Evolutionary conservation across 2,888 invertebrate genomes (phyloP), one percentile per base, ranked within the genome.

Genomic region (Tortrix viridana): DNA sequence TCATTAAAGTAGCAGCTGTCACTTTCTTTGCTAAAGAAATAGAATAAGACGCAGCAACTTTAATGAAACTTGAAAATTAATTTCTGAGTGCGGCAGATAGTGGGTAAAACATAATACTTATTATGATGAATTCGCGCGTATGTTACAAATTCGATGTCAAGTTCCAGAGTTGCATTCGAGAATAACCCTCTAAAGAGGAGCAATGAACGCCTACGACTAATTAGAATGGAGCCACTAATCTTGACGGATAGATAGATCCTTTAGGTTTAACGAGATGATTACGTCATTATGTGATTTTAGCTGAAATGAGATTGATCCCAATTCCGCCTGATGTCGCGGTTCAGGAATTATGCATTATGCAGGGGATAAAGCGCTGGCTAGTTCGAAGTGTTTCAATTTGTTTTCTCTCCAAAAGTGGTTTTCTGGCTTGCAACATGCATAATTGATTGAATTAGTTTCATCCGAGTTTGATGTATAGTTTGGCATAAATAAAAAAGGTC

Each of bases 321-420:
- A 55, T n/a, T 18, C 54, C 6, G 14, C 22, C 48, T 48, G 32
- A 56, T 43, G 20, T 50, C 38, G 50, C 18, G 50, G 54, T 23
- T 46, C 18, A 38, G 37, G 50, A 46, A 48, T 48, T 43, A 53
- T 63, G 53, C 41, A 63, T 58, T 47, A 63, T 58, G 57, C 43
- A 63, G 57, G 12, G 53, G 32, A 53, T 43, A 32, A 43, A 26
- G 38, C 47, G 41, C n/a, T 32, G 20, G 55, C 43, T 37, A 61
- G 43, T 14, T n/a, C 12, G 9, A 38, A 41, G 52, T n/a, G 38
- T 57, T 57, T 20, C 14, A 57, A 63, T 47, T 41, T 52, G 26
- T 63, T 26, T 62, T 6, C 41, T 32, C 32, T 12, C 32, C 12
- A 12, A 32, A 32, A 32, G 32, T 41, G 41, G 41, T 41, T 41